A percentile compares a stretch with the other conserved stretches of the same genome.
Conservation (phyloP, 2,888 invertebrate species). For the Uloborus plumipes region DNA sequence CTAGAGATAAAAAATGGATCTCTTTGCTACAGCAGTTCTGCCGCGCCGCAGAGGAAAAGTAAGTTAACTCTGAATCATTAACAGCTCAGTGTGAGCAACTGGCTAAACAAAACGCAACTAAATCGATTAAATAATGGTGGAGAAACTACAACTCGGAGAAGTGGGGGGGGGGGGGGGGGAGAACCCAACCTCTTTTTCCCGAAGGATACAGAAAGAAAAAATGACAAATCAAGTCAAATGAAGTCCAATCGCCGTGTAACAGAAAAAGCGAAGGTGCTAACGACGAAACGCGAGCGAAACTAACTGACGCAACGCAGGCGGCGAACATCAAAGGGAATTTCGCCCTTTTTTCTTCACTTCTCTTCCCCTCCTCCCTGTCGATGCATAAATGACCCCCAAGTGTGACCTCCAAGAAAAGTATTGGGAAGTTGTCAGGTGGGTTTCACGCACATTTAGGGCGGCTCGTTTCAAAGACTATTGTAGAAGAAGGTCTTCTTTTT, state of each 20-base stretch:
- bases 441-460: conserved; percentile 44
- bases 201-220: neutral
- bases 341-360: conserved; percentile 1
- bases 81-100: too few relatives aligned
- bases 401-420: conserved; percentile 27
- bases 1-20: too few relatives aligned
- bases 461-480: conserved; percentile 35
- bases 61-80: too few relatives aligned
- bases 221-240: neutral
- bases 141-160: too few relatives aligned
- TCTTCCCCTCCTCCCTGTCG: conserved; percentile 3
- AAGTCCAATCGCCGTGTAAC: neutral
- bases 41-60: too few relatives aligned
- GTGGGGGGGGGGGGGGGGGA: too few relatives aligned
- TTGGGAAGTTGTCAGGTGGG: conserved; percentile 45
- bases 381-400: conserved; percentile 29
- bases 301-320: conserved; percentile 36
- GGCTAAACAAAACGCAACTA: too few relatives aligned
- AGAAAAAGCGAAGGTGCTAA: neutral
- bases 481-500: conserved; percentile 13
- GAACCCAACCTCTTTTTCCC: neutral
- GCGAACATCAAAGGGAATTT: conserved; percentile 42
- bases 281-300: neutral
- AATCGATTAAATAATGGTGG: too few relatives aligned
- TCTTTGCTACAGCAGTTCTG: too few relatives aligned